phyloP scores from a whole-genome alignment of 2,113 vertebrate species.

The Xyliphius kryptos region DNA sequence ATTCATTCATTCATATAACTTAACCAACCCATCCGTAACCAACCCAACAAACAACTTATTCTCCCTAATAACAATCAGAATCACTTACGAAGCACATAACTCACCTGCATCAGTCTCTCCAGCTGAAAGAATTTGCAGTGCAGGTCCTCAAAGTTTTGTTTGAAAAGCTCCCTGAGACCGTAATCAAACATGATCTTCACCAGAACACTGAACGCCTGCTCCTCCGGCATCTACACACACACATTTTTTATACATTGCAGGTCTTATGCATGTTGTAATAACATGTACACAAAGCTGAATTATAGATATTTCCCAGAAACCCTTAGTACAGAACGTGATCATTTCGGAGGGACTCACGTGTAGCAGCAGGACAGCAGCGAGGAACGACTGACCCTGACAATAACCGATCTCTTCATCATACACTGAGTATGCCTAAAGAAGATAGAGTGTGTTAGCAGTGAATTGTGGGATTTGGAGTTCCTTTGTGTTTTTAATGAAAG shows the following conservation, averaged over 20 bases:
- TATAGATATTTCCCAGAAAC: conserved; percentile 2
- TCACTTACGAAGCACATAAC: too few species aligned
- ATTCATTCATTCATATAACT: too few species aligned
- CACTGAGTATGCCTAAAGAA: conserved; percentile 86
- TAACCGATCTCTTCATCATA: conserved; percentile 98
- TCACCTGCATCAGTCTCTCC: conserved; percentile 94
- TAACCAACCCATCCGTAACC: too few species aligned
- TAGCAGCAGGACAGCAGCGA: conserved; percentile 93
- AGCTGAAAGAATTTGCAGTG: conserved; percentile 99
- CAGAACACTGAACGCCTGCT: conserved; percentile 97
- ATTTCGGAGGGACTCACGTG: conserved; percentile 74
- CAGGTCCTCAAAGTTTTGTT: conserved; percentile 98
- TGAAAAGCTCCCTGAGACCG: conserved; percentile 98
- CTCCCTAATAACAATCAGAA: too few species aligned
- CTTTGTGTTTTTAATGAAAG: too few species aligned
- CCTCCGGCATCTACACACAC: conserved; percentile 88
- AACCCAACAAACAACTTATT: too few species aligned
- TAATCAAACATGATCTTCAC: conserved; percentile 99
- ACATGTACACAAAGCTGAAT: neutral
- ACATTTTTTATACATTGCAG: too few species aligned
- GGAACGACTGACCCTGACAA: conserved; percentile 96
- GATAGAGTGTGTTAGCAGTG: too few species aligned
- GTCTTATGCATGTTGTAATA: too few species aligned
- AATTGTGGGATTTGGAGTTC: too few species aligned
- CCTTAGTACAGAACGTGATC: neutral